phyloP scores from a whole-genome alignment of 1,140 invertebrate genomes.

The Heliconius nattereri region DNA sequence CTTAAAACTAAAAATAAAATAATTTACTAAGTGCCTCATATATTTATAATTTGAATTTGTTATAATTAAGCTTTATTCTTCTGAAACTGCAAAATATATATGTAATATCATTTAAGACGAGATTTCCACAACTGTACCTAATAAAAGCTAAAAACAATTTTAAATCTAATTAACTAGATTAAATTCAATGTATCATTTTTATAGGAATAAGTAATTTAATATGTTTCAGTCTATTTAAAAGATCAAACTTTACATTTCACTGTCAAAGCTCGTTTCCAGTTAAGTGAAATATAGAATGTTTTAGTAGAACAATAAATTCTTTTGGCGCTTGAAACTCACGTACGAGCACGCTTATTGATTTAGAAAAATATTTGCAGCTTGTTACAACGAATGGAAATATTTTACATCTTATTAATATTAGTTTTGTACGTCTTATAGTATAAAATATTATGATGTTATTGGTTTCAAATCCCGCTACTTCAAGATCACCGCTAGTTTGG shows the following conservation, averaged over 20 bases:
- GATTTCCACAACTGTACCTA: too few relatives aligned
- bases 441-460: too few relatives aligned
- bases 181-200: neutral
- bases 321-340: slow-evolving; percentile 3
- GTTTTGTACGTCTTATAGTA: too few relatives aligned
- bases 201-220: neutral
- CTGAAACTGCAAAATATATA: too few relatives aligned
- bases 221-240: neutral
- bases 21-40: too few relatives aligned
- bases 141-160: neutral
- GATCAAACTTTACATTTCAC: neutral
- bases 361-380: neutral
- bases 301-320: slow-evolving; percentile 1
- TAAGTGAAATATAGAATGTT: neutral
- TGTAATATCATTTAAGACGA: too few relatives aligned
- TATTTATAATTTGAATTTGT: too few relatives aligned
- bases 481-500: too few relatives aligned
- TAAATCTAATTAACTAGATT: neutral
- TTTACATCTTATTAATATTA: neutral
- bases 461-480: too few relatives aligned
- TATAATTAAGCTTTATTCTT: too few relatives aligned
- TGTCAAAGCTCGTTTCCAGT: neutral
- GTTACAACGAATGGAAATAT: neutral
- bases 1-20: too few relatives aligned
- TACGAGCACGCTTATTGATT: neutral